Base-by-base conservation (phyloP, 1,140 invertebrate species). In the Heliconius hermathena region DNA sequence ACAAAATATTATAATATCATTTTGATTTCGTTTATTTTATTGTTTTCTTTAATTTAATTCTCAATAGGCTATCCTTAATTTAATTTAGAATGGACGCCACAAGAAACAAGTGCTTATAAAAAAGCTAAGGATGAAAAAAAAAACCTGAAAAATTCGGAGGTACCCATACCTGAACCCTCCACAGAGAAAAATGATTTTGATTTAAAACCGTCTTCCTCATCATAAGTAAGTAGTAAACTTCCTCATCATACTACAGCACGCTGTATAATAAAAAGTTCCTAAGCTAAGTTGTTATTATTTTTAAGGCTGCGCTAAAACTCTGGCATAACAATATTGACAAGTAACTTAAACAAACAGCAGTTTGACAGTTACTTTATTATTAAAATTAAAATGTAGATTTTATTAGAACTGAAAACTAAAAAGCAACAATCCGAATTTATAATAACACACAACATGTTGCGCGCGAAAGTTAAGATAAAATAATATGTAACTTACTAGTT, bases 391-490 rank as follows among this genome's bases (percentile, higher is more conserved):
- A 74, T 74, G 73, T 76, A 38, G 60, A 38, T 46, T 60, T 33
- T 49, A 52, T 71, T 16, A 66, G 60, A 29, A 8, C 11, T 26
- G 11, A 26, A 26, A 16, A 66, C 9, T 66, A 16, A 66, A 66
- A 29, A 1, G 26, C 1, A 29, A 29, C n/a, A 66, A 13, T 66
- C 26, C 22, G 26, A 66, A 11, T 29, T 66, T 1, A 66, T 1
- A 46, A 66, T 29, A 26, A 13, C 41, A 60, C 82, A 90, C 82
- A 90, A 54, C 85, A 92, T 91, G 89, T 74, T 90, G 77, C 84
- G 83, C 38, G 83, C 81, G 80, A 92, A 89, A 89, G 90, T 91
- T 73, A 93, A 92, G 89, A 91, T 81, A 88, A 87, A 92, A 91
- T 83, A 85, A 88, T 86, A 84, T 73, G 22, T 74, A 38, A 71